Conservation (phyloP, 2,888 invertebrate genomes). For the Atethmia centrago region DNA sequence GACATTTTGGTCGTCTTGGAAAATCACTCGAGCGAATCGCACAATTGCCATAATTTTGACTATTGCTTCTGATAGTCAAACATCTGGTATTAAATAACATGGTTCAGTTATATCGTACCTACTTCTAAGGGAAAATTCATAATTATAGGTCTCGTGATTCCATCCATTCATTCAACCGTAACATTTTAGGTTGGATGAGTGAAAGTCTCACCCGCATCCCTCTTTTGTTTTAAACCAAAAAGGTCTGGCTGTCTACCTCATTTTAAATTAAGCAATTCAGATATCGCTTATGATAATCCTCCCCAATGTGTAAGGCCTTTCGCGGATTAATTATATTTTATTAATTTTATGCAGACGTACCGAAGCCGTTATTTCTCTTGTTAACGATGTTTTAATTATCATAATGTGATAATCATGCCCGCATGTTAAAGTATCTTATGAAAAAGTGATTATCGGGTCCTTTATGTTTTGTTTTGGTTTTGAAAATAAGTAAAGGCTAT, state of each 20-base stretch:
- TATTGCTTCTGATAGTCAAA: not conserved
- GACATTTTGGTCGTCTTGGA: not conserved
- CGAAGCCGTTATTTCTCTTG: conserved; percentile 53
- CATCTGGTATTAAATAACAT: conserved; percentile 5
- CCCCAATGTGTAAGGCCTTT: conserved; percentile 61
- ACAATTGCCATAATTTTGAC: not conserved
- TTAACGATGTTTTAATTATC: conserved; percentile 57
- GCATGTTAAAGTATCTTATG: conserved; percentile 43
- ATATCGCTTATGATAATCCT: conserved; percentile 73
- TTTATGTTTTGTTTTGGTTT: conserved; percentile 34
- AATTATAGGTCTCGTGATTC: conserved; percentile 9
- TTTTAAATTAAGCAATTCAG: conserved; percentile 75
- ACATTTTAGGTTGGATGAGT: conserved; percentile 10
- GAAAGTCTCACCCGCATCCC: conserved; percentile 32
- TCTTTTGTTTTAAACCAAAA: conserved; percentile 56
- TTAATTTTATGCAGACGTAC: conserved; percentile 71
- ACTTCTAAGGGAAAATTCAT: not conserved
- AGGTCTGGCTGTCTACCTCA: conserved; percentile 58
- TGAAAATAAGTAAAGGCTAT: not conserved
- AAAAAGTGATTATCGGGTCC: conserved; percentile 40
- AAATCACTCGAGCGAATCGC: not conserved
- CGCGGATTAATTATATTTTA: conserved; percentile 66
- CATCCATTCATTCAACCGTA: conserved; percentile 13
- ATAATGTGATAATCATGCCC: conserved; percentile 50
- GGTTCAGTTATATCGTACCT: not conserved